Conservation (phyloP, 1,140 invertebrate species). For the Bombus sylvicola region DNA sequence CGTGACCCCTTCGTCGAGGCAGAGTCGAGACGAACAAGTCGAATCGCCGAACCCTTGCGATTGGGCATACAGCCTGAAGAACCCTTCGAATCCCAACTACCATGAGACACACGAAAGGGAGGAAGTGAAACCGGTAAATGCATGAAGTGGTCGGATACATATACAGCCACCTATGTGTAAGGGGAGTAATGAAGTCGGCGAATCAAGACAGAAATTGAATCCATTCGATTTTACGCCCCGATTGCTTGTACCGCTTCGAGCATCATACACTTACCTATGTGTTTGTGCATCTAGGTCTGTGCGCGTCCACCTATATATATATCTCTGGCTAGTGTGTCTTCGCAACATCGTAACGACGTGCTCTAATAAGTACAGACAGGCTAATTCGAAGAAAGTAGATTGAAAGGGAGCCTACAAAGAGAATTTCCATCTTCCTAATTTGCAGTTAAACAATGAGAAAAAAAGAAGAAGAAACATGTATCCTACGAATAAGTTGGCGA, state of each 20-base stretch:
- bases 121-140: slow-evolving; percentile 41
- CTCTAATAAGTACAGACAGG: background rate
- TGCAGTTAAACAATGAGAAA: background rate
- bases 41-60: slow-evolving; percentile 6
- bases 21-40: slow-evolving; percentile 18
- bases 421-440: slow-evolving; percentile 14
- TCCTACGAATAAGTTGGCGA: no score
- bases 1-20: slow-evolving; percentile 31
- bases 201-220: slow-evolving; percentile 78
- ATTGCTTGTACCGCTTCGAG: slow-evolving; percentile 59
- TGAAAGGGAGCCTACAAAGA: background rate
- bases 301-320: no score
- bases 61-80: slow-evolving; percentile 39
- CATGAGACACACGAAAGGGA: background rate
- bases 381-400: background rate
- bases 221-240: slow-evolving; percentile 76
- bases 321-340: background rate
- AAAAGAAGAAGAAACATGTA: background rate
- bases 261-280: background rate
- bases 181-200: slow-evolving; percentile 73
- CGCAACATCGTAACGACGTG: background rate
- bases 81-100: slow-evolving; percentile 16
- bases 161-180: slow-evolving; percentile 54
- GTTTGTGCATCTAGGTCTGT: no score
- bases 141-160: slow-evolving; percentile 49